Evolutionary conservation across 2,797 vertebrate genomes (phyloP), one percentile per base, ranked within the genome.

Genomic region (Naso thynnoides): DNA sequence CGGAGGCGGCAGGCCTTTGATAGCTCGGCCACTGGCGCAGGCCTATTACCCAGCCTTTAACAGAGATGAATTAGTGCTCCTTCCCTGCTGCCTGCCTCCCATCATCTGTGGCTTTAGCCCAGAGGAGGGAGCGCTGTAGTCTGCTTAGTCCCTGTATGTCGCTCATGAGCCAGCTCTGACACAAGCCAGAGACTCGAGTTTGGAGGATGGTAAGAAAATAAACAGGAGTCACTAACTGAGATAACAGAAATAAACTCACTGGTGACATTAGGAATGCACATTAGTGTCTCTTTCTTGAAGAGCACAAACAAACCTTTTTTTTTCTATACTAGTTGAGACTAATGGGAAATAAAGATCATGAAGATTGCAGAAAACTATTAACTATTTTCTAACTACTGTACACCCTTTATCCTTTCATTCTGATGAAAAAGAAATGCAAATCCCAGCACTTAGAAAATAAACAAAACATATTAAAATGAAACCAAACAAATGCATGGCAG

Each of bases 51-150:
- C 76, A 72, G 81, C 78, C 86, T 67, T 87, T 84, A 86, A 86
- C 87, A 86, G 86, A 93, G 92, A 95, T 93, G 81, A 93, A 94
- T 92, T 90, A 91, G 84, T 18, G 18, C 79, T 82, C 83, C 78
- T 66, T 70, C 61, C 53, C 52, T 19, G 13, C 70, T 41, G 48
- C 73, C 72, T 66, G 48, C 65, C 26, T 54, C 55, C 66, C 71
- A 75, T 66, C 73, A 70, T 29, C 18, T 62, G 41, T 0, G 2
- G 61, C 79, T 57, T 59, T 23, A 60, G 62, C 83, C 69, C 47
- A n/a, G 16, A 55, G 79, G 66, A 50, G 53, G 47, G n/a, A 58
- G 50, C 27, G 11, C 70, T 44, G 15, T 8, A 31, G 68, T 67
- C 54, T 11, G 68, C 71, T 62, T 0, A 6, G 44, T 36, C 56